These are phyloP conservation scores for Peribatodes rhomboidaria DNA, from an alignment of 2,888 invertebrate genomes.

Conservation along the genomic window DNA sequence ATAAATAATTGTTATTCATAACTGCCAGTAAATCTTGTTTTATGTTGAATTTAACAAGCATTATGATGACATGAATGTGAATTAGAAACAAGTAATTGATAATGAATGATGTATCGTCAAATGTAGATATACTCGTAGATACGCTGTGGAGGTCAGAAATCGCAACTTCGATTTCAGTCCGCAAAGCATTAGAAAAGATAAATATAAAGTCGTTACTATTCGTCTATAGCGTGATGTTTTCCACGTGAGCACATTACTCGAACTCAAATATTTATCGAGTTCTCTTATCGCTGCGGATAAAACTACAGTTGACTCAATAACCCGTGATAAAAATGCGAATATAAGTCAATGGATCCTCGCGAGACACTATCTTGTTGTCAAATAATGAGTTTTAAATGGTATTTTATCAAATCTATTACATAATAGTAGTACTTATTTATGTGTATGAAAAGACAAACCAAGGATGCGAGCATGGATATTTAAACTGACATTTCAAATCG, in stretches of 20 bases:
- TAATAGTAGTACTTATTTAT: slow-evolving; percentile 40
- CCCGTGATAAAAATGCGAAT: slow-evolving; percentile 73
- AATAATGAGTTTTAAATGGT: slow-evolving; percentile 55
- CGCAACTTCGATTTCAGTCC: not conserved
- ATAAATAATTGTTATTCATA: not conserved
- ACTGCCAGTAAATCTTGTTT: no score
- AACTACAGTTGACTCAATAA: slow-evolving; percentile 79
- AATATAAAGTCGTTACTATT: slow-evolving; percentile 16
- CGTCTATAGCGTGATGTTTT: slow-evolving; percentile 26
- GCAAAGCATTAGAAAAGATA: not conserved
- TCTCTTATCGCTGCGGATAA: slow-evolving; percentile 70
- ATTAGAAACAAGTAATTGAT: not conserved
- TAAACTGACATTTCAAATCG: no score
- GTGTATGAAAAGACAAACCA: not conserved
- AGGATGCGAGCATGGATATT: no score
- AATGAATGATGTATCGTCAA: not conserved
- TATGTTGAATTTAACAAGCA: no score
- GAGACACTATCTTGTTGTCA: slow-evolving; percentile 65
- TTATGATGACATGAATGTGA: no score
- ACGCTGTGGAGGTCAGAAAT: not conserved
- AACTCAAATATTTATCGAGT: slow-evolving; percentile 51
- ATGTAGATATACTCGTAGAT: not conserved
- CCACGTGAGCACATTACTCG: slow-evolving; percentile 48
- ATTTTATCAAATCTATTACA: slow-evolving; percentile 54
- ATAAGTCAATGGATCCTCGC: slow-evolving; percentile 68